Base-by-base conservation (phyloP, 2,888 invertebrate genomes). In the Platycheirus albimanus region DNA sequence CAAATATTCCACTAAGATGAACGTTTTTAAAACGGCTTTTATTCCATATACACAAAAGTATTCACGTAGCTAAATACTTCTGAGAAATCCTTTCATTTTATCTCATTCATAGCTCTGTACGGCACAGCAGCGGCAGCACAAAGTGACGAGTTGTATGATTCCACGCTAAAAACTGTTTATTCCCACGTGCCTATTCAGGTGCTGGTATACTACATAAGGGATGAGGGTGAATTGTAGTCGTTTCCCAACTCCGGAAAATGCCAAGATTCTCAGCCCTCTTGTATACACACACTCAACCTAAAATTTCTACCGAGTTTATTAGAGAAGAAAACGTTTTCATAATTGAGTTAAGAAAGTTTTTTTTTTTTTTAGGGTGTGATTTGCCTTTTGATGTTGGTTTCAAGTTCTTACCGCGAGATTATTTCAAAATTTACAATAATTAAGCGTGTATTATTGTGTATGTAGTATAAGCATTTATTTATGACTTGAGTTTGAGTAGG, bases 51-150 rank as follows among this genome's bases (percentile, higher is more conserved):
- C 47, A 19, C 5, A 28, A 33, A 3, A 20, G 10, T 10, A 3
- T 10, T 30, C 8, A 15, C 10, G n/a, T n/a, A n/a, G n/a, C 11
- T 19, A 10, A 7, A 3, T 0, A n/a, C 11, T 49, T 38, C 11
- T 19, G 13, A 17, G 24, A 61, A 41, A 49, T 45, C 15, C 15
- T 47, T 63, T n/a, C 13, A 20, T 33, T 67, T 51, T 52, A 41
- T 70, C 17, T 51, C 19, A 28, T 15, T 49, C 28, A 15, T 24
- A 13, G 28, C 49, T 36, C 58, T 38, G 17, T n/a, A n/a, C n/a
- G n/a, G n/a, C n/a, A n/a, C n/a, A n/a, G n/a, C n/a, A n/a, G 15
- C 20, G 17, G 41, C 17, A 47, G 7, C 41, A 10, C 11, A 38
- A 17, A n/a, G 10, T n/a, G 11, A 51, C 17, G 2, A 41, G 15